Evolutionary conservation across 2,888 invertebrate genomes (phyloP), one percentile per base, ranked within the genome.

Genomic region (Agonopterix alstromeriana): DNA sequence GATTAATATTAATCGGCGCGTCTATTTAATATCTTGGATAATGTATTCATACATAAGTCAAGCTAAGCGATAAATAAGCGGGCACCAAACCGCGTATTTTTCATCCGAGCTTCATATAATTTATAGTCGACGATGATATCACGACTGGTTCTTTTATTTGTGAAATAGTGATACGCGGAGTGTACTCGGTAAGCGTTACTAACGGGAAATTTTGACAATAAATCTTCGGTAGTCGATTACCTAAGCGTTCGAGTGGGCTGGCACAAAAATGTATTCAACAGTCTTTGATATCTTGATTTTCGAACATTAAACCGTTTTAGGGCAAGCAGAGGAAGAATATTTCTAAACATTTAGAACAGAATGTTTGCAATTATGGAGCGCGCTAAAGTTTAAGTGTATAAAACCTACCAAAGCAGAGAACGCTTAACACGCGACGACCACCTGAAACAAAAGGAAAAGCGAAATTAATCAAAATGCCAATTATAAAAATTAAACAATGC

Each of bases 401-500:
- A 68, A 66, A 78, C 82, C 84, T 84, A 85, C 82, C 80, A 76
- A 81, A 78, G 67, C 70, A 75, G 76, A 67, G 73, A 70, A 63
- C 75, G 72, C 60, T 65, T 65, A 68, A 79, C 73, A 72, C 77
- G 70, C 76, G 82, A 75, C 77, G 87, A 75, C 83, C 80, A 89
- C 83, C 89, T 89, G 89, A 69, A 89, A 89, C 89, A 89, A 89
- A 88, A 85, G 83, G 80, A 84, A 84, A 89, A 89, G 89, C 89
- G 77, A 89, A 89, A 89, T 89, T 89, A 89, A 89, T 89, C 60
- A 82, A 80, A 85, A 78, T 67, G 87, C 87, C 84, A 87, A 83
- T 83, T 57, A 82, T 75, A 79, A 81, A 66, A 72, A 65, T 60
- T 74, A 76, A 58, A 53, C 51, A 56, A 70, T 64, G 67, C 60